Percentiles rank a stretch among this genome's conserved stretches.
Evolutionary conservation across 2,113 vertebrate genomes (phyloP).

Genomic region (Ifrita kowaldi): DNA sequence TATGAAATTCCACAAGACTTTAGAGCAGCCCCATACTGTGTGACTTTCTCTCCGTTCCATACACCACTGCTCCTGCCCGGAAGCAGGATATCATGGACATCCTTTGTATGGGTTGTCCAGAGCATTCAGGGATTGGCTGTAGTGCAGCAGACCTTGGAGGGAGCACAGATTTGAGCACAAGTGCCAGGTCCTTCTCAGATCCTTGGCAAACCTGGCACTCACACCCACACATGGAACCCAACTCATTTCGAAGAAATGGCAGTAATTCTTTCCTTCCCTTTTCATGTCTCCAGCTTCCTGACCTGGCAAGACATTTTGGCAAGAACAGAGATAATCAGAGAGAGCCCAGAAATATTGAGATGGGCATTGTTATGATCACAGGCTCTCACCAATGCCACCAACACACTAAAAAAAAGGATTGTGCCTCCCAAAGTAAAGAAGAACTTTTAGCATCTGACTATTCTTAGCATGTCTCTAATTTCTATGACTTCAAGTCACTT

Average conservation of each 20-base stretch:
- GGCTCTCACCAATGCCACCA: not conserved
- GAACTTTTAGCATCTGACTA: not conserved
- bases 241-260: not conserved
- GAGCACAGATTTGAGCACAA: not conserved
- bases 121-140: fast-evolving
- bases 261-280: not conserved
- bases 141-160: not conserved
- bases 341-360: not conserved
- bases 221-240: not conserved
- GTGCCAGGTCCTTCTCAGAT: not conserved
- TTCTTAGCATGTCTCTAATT: not conserved
- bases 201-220: not conserved
- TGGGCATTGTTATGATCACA: not conserved
- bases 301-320: not conserved
- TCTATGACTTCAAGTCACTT: not conserved
- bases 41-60: not conserved
- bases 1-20: not conserved
- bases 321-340: not conserved
- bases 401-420: not conserved
- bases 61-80: not conserved
- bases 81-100: no score
- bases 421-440: not conserved
- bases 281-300: not conserved
- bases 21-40: not conserved
- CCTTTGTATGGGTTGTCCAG: fast-evolving